These are phyloP conservation scores for Ahaetulla prasina DNA, from an alignment of 2,113 vertebrate genomes.

Conservation along the genomic window DNA sequence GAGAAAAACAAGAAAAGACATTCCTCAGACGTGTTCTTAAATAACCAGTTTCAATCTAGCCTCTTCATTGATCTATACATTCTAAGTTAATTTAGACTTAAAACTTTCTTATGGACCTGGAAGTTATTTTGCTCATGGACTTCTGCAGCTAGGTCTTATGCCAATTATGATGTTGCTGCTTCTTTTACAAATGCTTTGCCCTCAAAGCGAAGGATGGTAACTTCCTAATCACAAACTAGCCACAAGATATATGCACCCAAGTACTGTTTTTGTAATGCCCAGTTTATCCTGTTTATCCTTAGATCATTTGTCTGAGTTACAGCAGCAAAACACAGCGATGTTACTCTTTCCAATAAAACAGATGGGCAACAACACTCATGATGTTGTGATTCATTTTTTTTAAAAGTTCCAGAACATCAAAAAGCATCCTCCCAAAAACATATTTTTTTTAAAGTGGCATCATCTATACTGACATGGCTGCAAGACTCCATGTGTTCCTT, in stretches of 20 bases:
- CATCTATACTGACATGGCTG: neutral
- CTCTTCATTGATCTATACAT: neutral
- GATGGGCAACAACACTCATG: neutral
- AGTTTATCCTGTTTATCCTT: neutral
- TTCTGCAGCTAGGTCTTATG: neutral
- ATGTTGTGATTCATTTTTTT: neutral
- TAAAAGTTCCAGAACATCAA: neutral
- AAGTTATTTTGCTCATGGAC: neutral
- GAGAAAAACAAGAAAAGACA: neutral
- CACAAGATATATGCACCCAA: neutral
- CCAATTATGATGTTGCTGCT: neutral
- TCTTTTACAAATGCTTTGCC: neutral
- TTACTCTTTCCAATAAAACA: neutral
- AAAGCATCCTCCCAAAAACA: neutral
- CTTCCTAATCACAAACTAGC: neutral
- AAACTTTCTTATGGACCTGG: neutral
- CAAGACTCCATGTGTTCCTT: neutral
- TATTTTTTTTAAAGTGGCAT: neutral
- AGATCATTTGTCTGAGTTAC: neutral
- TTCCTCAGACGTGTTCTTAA: neutral
- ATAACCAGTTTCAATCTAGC: neutral
- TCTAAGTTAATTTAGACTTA: neutral
- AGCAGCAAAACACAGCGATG: neutral
- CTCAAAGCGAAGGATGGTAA: neutral
- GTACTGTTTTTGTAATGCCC: neutral